phyloP scores from a whole-genome alignment of 2,888 invertebrate species.

The Stratiomys singularior region DNA sequence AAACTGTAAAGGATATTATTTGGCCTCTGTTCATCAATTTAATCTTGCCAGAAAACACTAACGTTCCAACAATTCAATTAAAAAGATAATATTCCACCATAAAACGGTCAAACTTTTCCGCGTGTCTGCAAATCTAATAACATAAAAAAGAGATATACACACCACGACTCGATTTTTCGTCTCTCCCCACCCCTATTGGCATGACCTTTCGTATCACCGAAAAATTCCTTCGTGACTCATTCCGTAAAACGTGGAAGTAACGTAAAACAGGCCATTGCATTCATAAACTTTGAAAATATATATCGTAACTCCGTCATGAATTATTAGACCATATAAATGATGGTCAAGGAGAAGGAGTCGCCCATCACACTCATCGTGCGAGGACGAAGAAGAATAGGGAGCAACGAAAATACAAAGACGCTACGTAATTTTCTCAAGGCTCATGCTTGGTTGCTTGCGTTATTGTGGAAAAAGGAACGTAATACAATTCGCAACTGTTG shows the following conservation, averaged over 20 bases:
- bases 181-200: not conserved
- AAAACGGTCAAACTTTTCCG: slow-evolving; percentile 17
- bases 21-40: too few relatives aligned
- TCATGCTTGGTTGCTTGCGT: not conserved
- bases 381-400: not conserved
- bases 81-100: slow-evolving; percentile 25
- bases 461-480: slow-evolving; percentile 15
- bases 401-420: slow-evolving; percentile 41
- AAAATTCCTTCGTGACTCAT: slow-evolving; percentile 40
- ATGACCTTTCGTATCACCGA: not conserved
- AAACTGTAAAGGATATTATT: too few relatives aligned
- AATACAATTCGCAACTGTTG: slow-evolving; percentile 16
- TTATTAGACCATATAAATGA: slow-evolving; percentile 44
- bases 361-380: slow-evolving; percentile 12
- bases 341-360: slow-evolving; percentile 45
- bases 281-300: slow-evolving; percentile 45
- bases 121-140: not conserved
- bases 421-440: slow-evolving; percentile 12
- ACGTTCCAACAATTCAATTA: slow-evolving; percentile 31
- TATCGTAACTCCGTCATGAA: slow-evolving; percentile 44
- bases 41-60: not conserved
- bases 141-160: not conserved
- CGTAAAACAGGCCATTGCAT: slow-evolving; percentile 41
- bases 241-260: slow-evolving; percentile 14
- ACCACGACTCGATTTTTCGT: not conserved